These are phyloP conservation scores for Strigamia maritima DNA, from an alignment of 2,888 invertebrate species.

Conservation along the genomic window DNA sequence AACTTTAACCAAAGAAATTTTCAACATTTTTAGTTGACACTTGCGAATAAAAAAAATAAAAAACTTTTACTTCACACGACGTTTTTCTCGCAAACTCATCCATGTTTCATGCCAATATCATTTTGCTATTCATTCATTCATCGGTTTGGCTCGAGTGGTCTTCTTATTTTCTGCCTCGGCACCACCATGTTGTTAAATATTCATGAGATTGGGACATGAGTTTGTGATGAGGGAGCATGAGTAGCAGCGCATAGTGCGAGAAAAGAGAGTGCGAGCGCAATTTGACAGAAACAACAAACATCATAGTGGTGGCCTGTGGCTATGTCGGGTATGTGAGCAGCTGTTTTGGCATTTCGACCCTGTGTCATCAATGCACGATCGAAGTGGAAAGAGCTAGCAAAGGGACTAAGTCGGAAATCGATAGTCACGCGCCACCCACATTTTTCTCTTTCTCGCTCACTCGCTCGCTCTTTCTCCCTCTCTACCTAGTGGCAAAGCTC, in stretches of 20 bases:
- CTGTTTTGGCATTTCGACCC: conserved; percentile 16
- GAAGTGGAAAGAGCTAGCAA: conserved; percentile 1
- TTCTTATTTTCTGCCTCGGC: conserved; percentile 23
- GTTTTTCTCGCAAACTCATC: background rate
- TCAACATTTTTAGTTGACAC: background rate
- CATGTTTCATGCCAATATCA: background rate
- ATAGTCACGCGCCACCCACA: conserved; percentile 16
- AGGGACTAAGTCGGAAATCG: conserved; percentile 11
- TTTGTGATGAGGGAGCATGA: background rate
- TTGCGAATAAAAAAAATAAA: background rate
- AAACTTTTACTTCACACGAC: background rate
- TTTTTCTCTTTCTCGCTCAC: background rate
- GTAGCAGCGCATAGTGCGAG: background rate
- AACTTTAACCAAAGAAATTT: background rate
- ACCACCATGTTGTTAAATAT: conserved; percentile 2
- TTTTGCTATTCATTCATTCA: conserved; percentile 23
- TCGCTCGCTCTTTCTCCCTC: background rate
- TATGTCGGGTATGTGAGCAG: background rate
- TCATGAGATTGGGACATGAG: background rate
- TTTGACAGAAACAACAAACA: conserved; percentile 16
- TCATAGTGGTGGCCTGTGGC: conserved; percentile 9
- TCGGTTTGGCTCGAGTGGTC: conserved; percentile 19
- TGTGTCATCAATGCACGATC: conserved; percentile 23
- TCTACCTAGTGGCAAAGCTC: background rate
- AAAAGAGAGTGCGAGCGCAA: background rate